Evolutionary conservation across 1,140 invertebrate genomes (phyloP), one percentile per base, ranked within the genome.

Genomic region (Rhizoglyphus robini): DNA sequence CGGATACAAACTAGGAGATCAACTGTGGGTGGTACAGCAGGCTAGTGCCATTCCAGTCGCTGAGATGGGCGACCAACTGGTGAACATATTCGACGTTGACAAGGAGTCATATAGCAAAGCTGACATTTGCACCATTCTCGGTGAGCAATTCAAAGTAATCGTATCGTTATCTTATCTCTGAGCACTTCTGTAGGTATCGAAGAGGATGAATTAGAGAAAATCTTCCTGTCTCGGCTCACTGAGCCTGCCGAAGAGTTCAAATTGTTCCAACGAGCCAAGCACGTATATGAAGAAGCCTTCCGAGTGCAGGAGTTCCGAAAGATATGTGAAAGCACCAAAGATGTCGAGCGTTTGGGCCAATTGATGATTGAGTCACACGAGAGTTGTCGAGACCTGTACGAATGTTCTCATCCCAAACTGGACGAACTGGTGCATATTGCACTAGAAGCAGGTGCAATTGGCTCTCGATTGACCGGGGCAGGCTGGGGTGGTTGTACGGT

Each of bases 391-490:
- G 81, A 87, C 57, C 74, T 91, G 0, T 99, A 96, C 74, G 89
- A 98, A 75, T 99, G 95, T 76, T 96, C 90, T 61, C 92, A 96
- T 80, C 80, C 84, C 0, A 83, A 87, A 70, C 79, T 99, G 63
- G 92, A 99, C 76, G 77, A 78, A 59, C 78, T 98, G 3, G 90
- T 96, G 31, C 76, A 84, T 30, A 74, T 87, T 49, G 89, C 90
- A n/a, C 75, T 81, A 63, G 79, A 82, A 63, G 84, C 86, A 34
- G 58, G 30, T 4, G 83, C 86, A 4, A 78, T 88, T 25, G 90
- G 93, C 34, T 86, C 89, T 5, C 81, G 95, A 67, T 78, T 99
- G 34, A 99, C 96, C 4, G 96, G 96, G 60, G 90, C 90, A n/a
- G 90, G 90, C 81, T 86, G 78, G 79, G 74, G 57, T 29, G 63